These are phyloP conservation scores for Frieseomelitta varia DNA, from an alignment of 1,140 invertebrate genomes.

Conservation along the genomic window DNA sequence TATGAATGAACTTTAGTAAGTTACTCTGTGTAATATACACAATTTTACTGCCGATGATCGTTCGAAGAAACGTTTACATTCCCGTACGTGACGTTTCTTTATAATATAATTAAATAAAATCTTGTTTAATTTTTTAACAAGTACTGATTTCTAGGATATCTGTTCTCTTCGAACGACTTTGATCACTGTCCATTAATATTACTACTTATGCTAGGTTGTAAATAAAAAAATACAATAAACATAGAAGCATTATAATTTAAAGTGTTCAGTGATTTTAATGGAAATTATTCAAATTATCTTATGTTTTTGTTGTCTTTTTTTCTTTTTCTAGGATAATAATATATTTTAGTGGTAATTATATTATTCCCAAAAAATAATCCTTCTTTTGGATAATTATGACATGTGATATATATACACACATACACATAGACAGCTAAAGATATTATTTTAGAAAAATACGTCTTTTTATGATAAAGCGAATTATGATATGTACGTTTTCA, in stretches of 20 bases:
- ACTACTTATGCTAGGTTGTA: conserved; percentile 75
- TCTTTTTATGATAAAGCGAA: background rate
- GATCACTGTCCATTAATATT: conserved; percentile 74
- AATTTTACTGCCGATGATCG: conserved; percentile 68
- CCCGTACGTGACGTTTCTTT: conserved; percentile 44
- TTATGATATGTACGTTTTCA: background rate
- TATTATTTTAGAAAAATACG: background rate
- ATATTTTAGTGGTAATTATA: background rate
- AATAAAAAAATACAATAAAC: conserved; percentile 71
- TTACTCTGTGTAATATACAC: conserved; percentile 66
- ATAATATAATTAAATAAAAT: conserved; percentile 35
- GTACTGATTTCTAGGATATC: conserved; percentile 48
- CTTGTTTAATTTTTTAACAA: conserved; percentile 35
- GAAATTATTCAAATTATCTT: background rate
- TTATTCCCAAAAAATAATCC: background rate
- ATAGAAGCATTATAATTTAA: conserved; percentile 53
- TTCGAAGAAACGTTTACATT: conserved; percentile 67
- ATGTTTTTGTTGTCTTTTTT: background rate
- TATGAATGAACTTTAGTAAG: conserved; percentile 43
- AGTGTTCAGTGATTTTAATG: conserved; percentile 51
- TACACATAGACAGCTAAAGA: background rate
- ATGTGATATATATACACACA: background rate
- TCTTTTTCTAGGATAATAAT: background rate
- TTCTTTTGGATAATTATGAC: background rate
- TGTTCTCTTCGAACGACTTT: conserved; percentile 70